Percentiles rank a stretch among this genome's conserved stretches.
Evolutionary conservation across 2,113 vertebrate genomes (phyloP).

Genomic region (Xiphophorus maculatus): DNA sequence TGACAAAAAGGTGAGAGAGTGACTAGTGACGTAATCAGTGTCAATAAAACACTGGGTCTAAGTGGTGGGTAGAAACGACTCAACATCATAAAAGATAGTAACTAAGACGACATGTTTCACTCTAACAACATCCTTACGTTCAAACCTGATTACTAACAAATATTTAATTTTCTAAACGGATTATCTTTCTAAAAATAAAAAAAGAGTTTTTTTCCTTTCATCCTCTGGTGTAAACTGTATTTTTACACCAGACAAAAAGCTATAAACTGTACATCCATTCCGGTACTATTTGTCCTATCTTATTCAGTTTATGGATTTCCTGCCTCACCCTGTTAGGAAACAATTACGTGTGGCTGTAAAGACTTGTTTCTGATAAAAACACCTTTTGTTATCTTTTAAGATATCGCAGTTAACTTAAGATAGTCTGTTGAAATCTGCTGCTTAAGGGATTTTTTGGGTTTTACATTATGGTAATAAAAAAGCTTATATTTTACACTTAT

Average conservation of each 20-base stretch:
- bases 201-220: background rate
- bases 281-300: background rate
- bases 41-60: background rate
- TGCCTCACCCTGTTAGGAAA: constrained; percentile 19
- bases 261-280: background rate
- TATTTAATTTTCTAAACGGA: background rate
- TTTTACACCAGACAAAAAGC: background rate
- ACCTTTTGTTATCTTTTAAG: background rate
- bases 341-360: background rate
- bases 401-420: background rate
- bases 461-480: too few relatives aligned
- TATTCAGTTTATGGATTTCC: background rate
- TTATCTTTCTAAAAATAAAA: background rate
- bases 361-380: background rate
- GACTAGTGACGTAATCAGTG: background rate
- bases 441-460: background rate
- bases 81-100: constrained; percentile 18
- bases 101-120: background rate
- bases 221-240: too few relatives aligned
- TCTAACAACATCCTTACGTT: constrained; percentile 9
- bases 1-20: background rate
- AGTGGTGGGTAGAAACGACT: background rate
- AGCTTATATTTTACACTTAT: too few relatives aligned
- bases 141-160: background rate
- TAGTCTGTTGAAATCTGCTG: background rate